A percentile compares a stretch with the other conserved stretches of the same genome.
phyloP scores from a whole-genome alignment of 2,888 invertebrate genomes.

The Netelia inedita region DNA sequence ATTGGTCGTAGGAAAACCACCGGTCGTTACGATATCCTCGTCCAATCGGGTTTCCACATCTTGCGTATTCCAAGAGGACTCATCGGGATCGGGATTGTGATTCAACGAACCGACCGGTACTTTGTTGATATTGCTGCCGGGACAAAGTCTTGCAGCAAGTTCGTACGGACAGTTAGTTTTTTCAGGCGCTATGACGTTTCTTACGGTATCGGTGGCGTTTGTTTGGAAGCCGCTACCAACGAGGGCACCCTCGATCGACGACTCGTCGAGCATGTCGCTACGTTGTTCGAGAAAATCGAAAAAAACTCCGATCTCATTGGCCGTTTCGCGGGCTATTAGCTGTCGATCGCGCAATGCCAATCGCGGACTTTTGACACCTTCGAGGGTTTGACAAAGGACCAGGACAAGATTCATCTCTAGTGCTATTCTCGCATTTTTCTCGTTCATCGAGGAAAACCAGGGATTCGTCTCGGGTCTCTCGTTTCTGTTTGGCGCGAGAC shows the following conservation, averaged over 20 bases:
- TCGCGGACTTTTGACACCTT: constrained; percentile 82
- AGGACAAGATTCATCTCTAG: constrained; percentile 83
- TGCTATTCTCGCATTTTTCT: constrained; percentile 82
- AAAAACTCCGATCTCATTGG: constrained; percentile 82
- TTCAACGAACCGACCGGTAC: constrained; percentile 69
- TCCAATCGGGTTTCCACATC: constrained; percentile 67
- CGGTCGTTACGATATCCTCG: constrained; percentile 79
- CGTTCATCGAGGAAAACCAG: constrained; percentile 84
- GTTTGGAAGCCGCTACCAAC: constrained; percentile 72
- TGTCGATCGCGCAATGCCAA: constrained; percentile 82
- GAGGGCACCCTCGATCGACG: constrained; percentile 70
- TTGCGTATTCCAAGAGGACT: constrained; percentile 30
- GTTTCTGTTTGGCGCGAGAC: constrained; percentile 51
- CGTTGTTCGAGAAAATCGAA: constrained; percentile 83
- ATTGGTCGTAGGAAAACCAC: constrained; percentile 74
- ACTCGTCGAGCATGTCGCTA: constrained; percentile 75
- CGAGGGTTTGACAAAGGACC: constrained; percentile 82
- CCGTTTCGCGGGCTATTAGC: constrained; percentile 82
- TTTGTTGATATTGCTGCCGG: constrained; percentile 75
- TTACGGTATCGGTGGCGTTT: constrained; percentile 71
- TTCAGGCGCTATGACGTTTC: constrained; percentile 74
- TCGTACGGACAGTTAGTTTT: constrained; percentile 65
- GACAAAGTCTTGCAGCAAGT: constrained; percentile 78
- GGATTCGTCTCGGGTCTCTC: constrained; percentile 74
- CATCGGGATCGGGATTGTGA: constrained; percentile 64